A percentile compares a stretch with the other conserved stretches of the same genome.
These are phyloP conservation scores for Mallotus villosus DNA, from an alignment of 2,797 vertebrate species.

Conservation along the genomic window DNA sequence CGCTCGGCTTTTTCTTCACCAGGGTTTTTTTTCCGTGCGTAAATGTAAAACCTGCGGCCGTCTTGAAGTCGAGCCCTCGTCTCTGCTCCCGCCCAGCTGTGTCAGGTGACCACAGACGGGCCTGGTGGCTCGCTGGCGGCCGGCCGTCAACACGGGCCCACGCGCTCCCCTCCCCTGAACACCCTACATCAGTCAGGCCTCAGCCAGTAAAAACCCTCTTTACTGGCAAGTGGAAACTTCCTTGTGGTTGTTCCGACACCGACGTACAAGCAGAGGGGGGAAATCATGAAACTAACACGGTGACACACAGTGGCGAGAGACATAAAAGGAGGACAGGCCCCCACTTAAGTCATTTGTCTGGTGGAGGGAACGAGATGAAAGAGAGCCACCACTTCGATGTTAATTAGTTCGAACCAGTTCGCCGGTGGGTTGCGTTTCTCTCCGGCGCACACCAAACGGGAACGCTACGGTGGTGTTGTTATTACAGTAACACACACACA, in stretches of 20 bases:
- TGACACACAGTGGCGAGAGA: constrained; percentile 54
- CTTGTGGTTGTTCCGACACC: constrained; percentile 68
- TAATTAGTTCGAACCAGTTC: constrained; percentile 20
- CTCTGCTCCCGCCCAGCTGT: constrained; percentile 47
- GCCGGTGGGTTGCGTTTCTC: constrained; percentile 19
- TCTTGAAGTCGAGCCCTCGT: constrained; percentile 55
- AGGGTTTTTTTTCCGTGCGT: constrained; percentile 29
- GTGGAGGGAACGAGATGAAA: constrained; percentile 57
- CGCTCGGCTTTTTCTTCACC: constrained; percentile 15
- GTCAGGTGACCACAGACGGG: constrained; percentile 49
- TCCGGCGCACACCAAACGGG: constrained; percentile 6
- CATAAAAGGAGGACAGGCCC: constrained; percentile 47
- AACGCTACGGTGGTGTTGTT: constrained; percentile 14
- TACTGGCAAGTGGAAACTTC: constrained; percentile 75
- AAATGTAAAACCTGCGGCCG: constrained; percentile 45
- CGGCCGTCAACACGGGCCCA: background rate
- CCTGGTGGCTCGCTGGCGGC: background rate
- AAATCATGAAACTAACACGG: constrained; percentile 69
- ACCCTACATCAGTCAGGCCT: constrained; percentile 66
- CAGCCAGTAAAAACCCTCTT: constrained; percentile 62
- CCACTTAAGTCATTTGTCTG: constrained; percentile 63
- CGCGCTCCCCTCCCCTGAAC: constrained; percentile 21
- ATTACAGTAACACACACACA: constrained; percentile 2
- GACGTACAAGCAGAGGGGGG: constrained; percentile 59
- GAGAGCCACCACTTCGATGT: constrained; percentile 46